phyloP scores from a whole-genome alignment of 2,888 invertebrate genomes.

The Coelinius sp. region DNA sequence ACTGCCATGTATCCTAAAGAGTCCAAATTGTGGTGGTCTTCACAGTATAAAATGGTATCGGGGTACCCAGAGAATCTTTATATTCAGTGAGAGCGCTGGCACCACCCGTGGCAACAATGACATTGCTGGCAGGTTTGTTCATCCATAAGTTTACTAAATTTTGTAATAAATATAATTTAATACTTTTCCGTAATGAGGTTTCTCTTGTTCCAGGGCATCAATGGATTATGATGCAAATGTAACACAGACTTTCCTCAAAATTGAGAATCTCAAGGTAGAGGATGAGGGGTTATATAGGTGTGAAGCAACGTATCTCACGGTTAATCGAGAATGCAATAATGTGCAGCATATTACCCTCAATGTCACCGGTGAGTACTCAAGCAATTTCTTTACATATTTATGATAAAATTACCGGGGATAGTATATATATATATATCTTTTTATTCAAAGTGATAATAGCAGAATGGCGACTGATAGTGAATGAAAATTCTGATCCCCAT shows the following conservation, averaged over 20 bases:
- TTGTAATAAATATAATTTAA: background rate
- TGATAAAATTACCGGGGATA: background rate
- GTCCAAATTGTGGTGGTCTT: slow-evolving; percentile 81
- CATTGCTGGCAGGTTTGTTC: slow-evolving; percentile 79
- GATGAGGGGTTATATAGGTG: slow-evolving; percentile 88
- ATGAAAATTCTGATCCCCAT: background rate
- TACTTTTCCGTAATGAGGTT: background rate
- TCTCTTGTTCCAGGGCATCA: slow-evolving; percentile 75
- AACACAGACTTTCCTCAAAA: slow-evolving; percentile 79
- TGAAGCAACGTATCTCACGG: slow-evolving; percentile 86
- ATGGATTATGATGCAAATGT: slow-evolving; percentile 79
- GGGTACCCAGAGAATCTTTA: slow-evolving; percentile 80
- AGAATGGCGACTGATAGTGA: background rate
- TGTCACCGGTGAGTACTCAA: slow-evolving; percentile 80
- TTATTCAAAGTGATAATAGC: background rate
- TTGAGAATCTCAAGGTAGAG: slow-evolving; percentile 78
- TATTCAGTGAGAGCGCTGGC: slow-evolving; percentile 79
- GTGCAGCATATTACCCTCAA: slow-evolving; percentile 85
- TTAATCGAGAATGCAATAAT: slow-evolving; percentile 82
- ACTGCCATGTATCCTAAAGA: slow-evolving; percentile 82
- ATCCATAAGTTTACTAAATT: slow-evolving; percentile 25
- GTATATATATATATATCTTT: background rate
- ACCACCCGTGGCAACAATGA: slow-evolving; percentile 80
- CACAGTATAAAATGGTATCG: slow-evolving; percentile 91
- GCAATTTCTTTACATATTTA: slow-evolving; percentile 25